Conservation (phyloP, 2,888 invertebrate species). For the Clunio marinus region DNA sequence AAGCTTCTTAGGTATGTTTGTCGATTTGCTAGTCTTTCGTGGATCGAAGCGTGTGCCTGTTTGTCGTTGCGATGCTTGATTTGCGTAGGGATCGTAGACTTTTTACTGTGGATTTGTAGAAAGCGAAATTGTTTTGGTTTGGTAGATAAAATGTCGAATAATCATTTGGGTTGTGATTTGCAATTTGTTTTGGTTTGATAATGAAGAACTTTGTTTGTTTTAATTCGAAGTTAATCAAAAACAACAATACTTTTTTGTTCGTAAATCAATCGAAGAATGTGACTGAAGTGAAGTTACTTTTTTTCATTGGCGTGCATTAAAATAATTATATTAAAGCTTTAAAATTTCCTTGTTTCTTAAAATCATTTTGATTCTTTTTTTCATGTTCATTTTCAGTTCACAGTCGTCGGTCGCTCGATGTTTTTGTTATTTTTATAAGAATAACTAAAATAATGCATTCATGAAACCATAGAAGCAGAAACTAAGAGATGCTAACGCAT, state of each 20-base stretch:
- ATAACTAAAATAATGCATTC: neutral
- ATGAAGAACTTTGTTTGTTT: slow-evolving; percentile 7
- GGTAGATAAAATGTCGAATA: slow-evolving; percentile 20
- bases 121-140: slow-evolving; percentile 31
- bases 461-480: neutral
- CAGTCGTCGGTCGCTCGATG: slow-evolving; percentile 31
- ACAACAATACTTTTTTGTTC: slow-evolving; percentile 8
- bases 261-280: slow-evolving; percentile 32
- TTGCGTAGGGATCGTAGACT: slow-evolving; percentile 18
- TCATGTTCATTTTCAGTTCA: slow-evolving; percentile 26
- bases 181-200: neutral
- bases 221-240: slow-evolving; percentile 29
- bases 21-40: slow-evolving; percentile 13
- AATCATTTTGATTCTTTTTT: neutral
- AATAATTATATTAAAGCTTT: too few species aligned
- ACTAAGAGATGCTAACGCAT: neutral
- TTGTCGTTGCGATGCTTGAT: neutral
- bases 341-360: too few species aligned
- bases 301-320: neutral
- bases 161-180: neutral
- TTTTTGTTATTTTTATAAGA: neutral
- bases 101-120: slow-evolving; percentile 32
- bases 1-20: slow-evolving; percentile 43
- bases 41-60: neutral
- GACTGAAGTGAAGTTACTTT: slow-evolving; percentile 15